These are phyloP conservation scores for Cremastinae sp. DNA, from an alignment of 2,888 invertebrate genomes.

Conservation along the genomic window DNA sequence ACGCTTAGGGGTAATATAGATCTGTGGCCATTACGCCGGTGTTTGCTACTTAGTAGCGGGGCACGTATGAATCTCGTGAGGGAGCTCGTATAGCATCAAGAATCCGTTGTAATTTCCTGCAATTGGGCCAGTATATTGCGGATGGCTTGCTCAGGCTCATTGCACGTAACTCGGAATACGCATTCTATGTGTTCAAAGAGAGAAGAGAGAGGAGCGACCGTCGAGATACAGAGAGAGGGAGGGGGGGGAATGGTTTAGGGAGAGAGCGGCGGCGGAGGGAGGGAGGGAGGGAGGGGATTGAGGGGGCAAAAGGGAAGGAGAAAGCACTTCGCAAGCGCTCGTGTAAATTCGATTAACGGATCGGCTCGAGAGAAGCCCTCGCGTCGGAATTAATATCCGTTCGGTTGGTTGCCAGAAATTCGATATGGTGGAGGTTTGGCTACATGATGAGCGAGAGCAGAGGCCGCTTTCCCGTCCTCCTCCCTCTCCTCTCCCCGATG, in stretches of 20 bases:
- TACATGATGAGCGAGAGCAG: slow-evolving; percentile 35
- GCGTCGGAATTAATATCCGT: slow-evolving; percentile 75
- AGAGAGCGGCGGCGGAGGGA: neutral
- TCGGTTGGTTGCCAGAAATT: slow-evolving; percentile 72
- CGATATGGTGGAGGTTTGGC: slow-evolving; percentile 67
- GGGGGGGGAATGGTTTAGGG: too few species aligned
- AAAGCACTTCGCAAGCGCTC: slow-evolving; percentile 42
- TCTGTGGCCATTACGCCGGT: slow-evolving; percentile 11
- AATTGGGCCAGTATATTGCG: slow-evolving; percentile 54
- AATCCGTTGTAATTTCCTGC: slow-evolving; percentile 59
- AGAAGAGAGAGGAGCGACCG: too few species aligned
- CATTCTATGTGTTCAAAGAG: too few species aligned
- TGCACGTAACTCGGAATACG: neutral
- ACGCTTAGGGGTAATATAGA: slow-evolving; percentile 4
- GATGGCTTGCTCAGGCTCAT: slow-evolving; percentile 9
- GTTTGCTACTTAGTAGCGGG: slow-evolving; percentile 19
- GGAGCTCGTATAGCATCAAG: slow-evolving; percentile 45
- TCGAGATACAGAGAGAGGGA: too few species aligned
- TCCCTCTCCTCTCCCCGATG: slow-evolving; percentile 21
- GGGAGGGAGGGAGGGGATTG: slow-evolving; percentile 20
- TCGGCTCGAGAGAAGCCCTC: slow-evolving; percentile 69
- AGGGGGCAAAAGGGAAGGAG: slow-evolving; percentile 20
- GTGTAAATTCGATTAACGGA: slow-evolving; percentile 74
- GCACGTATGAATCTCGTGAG: slow-evolving; percentile 29
- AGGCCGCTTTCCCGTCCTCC: slow-evolving; percentile 14